A percentile compares a stretch with the other conserved stretches of the same genome.
These are phyloP conservation scores for Hylaeus anthracinus DNA, from an alignment of 1,140 invertebrate genomes.

Conservation along the genomic window DNA sequence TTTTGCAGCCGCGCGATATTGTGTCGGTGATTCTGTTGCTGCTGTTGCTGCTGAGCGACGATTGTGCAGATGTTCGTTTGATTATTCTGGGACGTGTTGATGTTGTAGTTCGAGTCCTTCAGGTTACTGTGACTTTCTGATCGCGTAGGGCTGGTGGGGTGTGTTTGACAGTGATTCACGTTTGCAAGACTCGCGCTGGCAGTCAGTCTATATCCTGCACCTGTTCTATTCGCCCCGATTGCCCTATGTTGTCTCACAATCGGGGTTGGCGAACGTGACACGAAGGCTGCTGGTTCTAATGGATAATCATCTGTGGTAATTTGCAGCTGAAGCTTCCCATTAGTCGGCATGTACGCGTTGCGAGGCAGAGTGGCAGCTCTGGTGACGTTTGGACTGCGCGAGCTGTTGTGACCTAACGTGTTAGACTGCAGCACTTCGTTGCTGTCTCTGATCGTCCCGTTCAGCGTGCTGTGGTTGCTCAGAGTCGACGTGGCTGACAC, in stretches of 20 bases:
- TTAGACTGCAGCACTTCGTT: constrained; percentile 78
- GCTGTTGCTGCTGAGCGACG: constrained; percentile 62
- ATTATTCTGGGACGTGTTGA: constrained; percentile 70
- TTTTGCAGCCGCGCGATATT: constrained; percentile 72
- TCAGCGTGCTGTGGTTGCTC: constrained; percentile 78
- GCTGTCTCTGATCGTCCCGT: constrained; percentile 76
- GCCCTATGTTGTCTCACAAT: constrained; percentile 73
- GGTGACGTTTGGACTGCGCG: constrained; percentile 80
- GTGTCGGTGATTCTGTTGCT: constrained; percentile 69
- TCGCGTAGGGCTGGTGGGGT: constrained; percentile 75
- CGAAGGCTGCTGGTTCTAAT: constrained; percentile 82
- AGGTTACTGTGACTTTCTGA: constrained; percentile 79
- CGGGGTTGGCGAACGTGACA: constrained; percentile 82
- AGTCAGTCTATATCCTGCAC: constrained; percentile 74
- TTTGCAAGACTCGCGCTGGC: constrained; percentile 82
- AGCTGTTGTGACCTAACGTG: constrained; percentile 75
- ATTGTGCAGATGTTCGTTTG: constrained; percentile 66
- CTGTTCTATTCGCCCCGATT: constrained; percentile 65
- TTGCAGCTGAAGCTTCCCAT: constrained; percentile 77
- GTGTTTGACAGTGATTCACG: constrained; percentile 78
- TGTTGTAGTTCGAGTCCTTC: constrained; percentile 80
- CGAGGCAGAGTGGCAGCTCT: constrained; percentile 87
- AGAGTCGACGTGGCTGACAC: constrained; percentile 78
- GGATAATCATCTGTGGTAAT: constrained; percentile 81
- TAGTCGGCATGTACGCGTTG: constrained; percentile 84